Evolutionary conservation across 2,888 invertebrate species (phyloP).

Genomic region (Alcis repandata): DNA sequence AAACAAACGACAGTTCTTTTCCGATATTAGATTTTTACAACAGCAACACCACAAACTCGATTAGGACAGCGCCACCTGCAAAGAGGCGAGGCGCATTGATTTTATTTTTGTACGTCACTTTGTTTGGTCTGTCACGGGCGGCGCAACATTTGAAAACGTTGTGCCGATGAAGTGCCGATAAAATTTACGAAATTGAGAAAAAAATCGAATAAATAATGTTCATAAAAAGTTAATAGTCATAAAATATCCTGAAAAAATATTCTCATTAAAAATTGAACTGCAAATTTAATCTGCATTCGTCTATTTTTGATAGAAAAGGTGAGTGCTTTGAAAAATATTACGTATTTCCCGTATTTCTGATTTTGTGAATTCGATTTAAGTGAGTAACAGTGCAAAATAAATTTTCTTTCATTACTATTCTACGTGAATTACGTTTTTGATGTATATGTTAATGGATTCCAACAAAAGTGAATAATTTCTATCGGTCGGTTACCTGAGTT

Average conservation of each 20-base stretch:
- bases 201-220: conserved; percentile 52
- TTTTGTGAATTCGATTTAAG: conserved; percentile 4
- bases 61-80: conserved; percentile 31
- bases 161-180: conserved; percentile 59
- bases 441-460: background rate
- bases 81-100: conserved; percentile 61
- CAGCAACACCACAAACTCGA: background rate
- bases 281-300: conserved; percentile 22
- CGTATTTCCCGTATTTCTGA: background rate
- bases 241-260: conserved; percentile 18
- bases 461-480: background rate
- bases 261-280: background rate
- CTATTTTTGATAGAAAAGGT: conserved; percentile 27
- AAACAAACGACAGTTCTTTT: too few relatives aligned
- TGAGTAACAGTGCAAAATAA: background rate
- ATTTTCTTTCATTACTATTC: background rate
- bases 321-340: conserved; percentile 21
- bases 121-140: conserved; percentile 54
- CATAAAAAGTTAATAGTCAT: conserved; percentile 33
- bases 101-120: conserved; percentile 63
- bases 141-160: conserved; percentile 82
- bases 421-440: background rate
- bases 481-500: background rate
- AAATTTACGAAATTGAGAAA: conserved; percentile 53
- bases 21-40: too few relatives aligned